Base-by-base conservation (phyloP, 35 echinoderm and acorn worm genomes). In the Anneissia japonica region DNA sequence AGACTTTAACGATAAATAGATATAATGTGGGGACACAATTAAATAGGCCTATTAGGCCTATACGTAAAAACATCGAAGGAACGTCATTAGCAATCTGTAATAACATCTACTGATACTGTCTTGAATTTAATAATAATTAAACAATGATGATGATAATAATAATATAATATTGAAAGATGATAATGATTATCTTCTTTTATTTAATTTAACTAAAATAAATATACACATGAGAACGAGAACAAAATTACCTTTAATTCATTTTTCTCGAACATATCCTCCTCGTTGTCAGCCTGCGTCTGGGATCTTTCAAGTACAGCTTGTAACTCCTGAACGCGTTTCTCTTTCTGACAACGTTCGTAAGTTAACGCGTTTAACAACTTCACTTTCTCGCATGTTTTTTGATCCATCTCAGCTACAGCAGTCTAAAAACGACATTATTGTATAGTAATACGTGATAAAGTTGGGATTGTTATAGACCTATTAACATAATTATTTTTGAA, bases 391-490 rank as follows among this genome's bases (percentile, higher is more conserved):
- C 96, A 94, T 23, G 79, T 77, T 73, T 94, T 99, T 77, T 91
- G 96, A 85, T 99, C 96, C 36, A 99, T 87, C 41, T 93, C 96
- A 30, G 82, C 77, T 13, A 91, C 79, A 16, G 96, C 96, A 73
- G 39, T 82, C 96, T 99, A 34, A 40, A 46, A 16, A n/a, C n/a
- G n/a, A n/a, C n/a, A n/a, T n/a, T n/a, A n/a, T n/a, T n/a, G n/a
- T n/a, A n/a, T n/a, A n/a, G n/a, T n/a, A n/a, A n/a, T n/a, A n/a
- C n/a, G n/a, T n/a, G n/a, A n/a, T n/a, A n/a, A n/a, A n/a, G n/a
- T n/a, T n/a, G n/a, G n/a, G n/a, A n/a, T n/a, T n/a, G n/a, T n/a
- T n/a, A n/a, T n/a, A n/a, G n/a, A n/a, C n/a, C n/a, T n/a, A n/a
- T n/a, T n/a, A n/a, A n/a, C n/a, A n/a, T n/a, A n/a, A n/a, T n/a